Base-by-base conservation (phyloP, 1,140 invertebrate genomes). In the Dufourea novaeangliae region DNA sequence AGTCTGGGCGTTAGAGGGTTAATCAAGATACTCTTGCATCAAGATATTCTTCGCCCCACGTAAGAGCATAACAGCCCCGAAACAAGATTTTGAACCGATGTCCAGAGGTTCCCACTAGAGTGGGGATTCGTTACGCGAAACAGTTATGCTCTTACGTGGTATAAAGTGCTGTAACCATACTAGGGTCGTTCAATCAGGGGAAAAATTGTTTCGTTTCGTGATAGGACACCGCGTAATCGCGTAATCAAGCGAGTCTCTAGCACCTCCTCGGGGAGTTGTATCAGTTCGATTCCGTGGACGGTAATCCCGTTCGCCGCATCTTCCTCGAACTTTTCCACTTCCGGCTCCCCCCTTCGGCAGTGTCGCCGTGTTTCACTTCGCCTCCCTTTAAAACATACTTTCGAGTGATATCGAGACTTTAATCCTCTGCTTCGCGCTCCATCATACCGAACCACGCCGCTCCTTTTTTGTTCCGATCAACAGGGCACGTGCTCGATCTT, bases 391-490 rank as follows among this genome's bases (percentile, higher is more conserved):
- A 83, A 57, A 79, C 70, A 79, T 71, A 83, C 82, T 84, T 67
- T 50, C 73, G 52, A 69, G 34, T 29, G 81, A 80, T 84, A 80
- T 77, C 82, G 78, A 66, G 67, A 83, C 77, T 84, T 80, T 84
- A 79, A 84, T 84, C 71, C 80, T 71, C 73, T 54, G 39, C 54
- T 22, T 52, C 44, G 68, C 68, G 57, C 56, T 83, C 81, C 54
- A 83, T 83, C 83, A 72, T 69, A 68, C 37, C 41, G 54, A 22
- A 63, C n/a, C 54, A 56, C 71, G 66, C 32, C 56, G 56, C 50
- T 27, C 46, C 44, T 44, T 61, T 62, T 39, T n/a, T n/a, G 46
- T 3, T 61, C 41, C 75, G 80, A 73, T 82, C 82, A 66, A 61
- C 67, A 57, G 54, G 68, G 56, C n/a, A n/a, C 59, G 52, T 83